phyloP scores from a whole-genome alignment of 2,888 invertebrate genomes.

The Latheticus oryzae region DNA sequence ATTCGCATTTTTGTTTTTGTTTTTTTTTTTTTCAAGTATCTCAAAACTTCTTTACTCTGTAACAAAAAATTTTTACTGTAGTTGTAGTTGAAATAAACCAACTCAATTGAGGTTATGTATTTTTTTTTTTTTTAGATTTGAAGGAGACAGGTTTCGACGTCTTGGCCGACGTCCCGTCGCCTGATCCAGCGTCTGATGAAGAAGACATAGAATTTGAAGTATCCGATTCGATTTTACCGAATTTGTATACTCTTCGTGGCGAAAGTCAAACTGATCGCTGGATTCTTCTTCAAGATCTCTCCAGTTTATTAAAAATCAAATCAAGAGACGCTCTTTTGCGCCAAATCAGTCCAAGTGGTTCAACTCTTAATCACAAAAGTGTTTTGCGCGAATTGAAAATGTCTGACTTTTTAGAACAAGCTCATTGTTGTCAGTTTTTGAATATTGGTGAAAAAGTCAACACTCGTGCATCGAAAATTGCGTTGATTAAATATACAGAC shows the following conservation, averaged over 20 bases:
- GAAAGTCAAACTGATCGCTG: slow-evolving; percentile 78
- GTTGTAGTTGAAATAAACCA: too few relatives aligned
- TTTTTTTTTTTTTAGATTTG: slow-evolving; percentile 65
- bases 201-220: slow-evolving; percentile 83
- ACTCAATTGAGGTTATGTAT: too few relatives aligned
- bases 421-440: slow-evolving; percentile 82
- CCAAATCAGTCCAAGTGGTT: slow-evolving; percentile 73
- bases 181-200: slow-evolving; percentile 66
- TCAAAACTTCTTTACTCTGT: too few relatives aligned
- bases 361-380: slow-evolving; percentile 53
- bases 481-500: slow-evolving; percentile 86
- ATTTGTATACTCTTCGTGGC: slow-evolving; percentile 79
- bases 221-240: slow-evolving; percentile 82
- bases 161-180: slow-evolving; percentile 68
- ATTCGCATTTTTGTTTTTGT: too few relatives aligned
- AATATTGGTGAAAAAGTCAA: slow-evolving; percentile 84
- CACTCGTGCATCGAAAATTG: slow-evolving; percentile 83
- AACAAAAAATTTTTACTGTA: too few relatives aligned
- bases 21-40: too few relatives aligned
- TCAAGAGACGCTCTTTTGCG: slow-evolving; percentile 83
- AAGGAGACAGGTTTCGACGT: slow-evolving; percentile 72
- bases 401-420: slow-evolving; percentile 83
- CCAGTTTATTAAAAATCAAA: slow-evolving; percentile 81
- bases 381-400: slow-evolving; percentile 79
- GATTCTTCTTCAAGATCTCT: slow-evolving; percentile 84